phyloP scores from a whole-genome alignment of 2,797 vertebrate genomes.

The Molossus molossus region DNA sequence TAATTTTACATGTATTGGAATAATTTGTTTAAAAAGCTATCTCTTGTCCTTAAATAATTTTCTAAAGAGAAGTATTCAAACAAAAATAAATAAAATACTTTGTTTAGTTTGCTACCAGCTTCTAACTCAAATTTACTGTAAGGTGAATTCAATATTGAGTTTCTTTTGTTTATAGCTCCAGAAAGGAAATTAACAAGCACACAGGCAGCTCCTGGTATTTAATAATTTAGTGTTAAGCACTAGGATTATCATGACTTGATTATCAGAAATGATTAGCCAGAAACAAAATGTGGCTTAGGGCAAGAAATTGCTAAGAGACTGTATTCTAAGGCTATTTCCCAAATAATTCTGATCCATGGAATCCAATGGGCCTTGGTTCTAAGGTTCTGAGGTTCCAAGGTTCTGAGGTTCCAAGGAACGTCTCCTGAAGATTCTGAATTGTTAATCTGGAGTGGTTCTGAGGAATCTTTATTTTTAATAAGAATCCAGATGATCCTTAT shows the following conservation, averaged over 20 bases:
- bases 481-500: constrained; percentile 26
- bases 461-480: constrained; percentile 48
- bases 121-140: constrained; percentile 27
- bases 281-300: not conserved
- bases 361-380: not conserved
- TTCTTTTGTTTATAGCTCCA: constrained; percentile 24
- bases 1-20: constrained; percentile 63
- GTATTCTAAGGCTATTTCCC: not conserved
- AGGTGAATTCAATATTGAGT: constrained; percentile 51
- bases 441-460: not conserved
- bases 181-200: constrained; percentile 67
- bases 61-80: constrained; percentile 55
- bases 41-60: constrained; percentile 64
- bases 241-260: not conserved
- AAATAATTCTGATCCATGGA: not conserved
- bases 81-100: constrained; percentile 61
- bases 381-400: not conserved
- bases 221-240: constrained; percentile 54
- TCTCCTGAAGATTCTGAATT: not conserved
- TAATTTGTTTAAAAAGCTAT: constrained; percentile 68
- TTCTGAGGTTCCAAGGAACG: not conserved
- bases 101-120: constrained; percentile 12
- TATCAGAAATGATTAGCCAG: constrained; percentile 44
- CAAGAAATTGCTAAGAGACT: constrained; percentile 22
- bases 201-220: not conserved